Conservation (phyloP, 2,888 invertebrate species). For the Lasioglossum figueresi region DNA sequence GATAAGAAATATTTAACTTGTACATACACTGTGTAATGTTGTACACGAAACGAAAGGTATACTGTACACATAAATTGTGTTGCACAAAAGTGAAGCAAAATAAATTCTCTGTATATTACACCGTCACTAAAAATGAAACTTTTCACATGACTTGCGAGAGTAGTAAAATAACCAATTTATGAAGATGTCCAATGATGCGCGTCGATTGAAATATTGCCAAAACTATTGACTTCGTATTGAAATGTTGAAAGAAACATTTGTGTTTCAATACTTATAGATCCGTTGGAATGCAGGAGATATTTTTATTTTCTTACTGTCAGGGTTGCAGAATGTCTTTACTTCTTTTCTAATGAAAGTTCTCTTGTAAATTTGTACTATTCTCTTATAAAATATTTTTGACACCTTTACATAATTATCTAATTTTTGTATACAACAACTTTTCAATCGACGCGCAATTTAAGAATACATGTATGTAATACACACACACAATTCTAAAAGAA, state of each 20-base stretch:
- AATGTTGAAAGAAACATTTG: neutral
- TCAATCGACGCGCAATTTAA: no score
- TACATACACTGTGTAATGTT: neutral
- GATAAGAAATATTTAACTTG: neutral
- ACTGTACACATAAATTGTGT: no score
- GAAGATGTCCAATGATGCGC: neutral
- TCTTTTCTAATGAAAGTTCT: neutral
- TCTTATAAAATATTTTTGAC: neutral
- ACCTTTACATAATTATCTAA: no score
- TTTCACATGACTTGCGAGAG: neutral
- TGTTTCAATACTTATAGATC: neutral
- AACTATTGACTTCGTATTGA: conserved; percentile 2
- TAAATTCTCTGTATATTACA: neutral
- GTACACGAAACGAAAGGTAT: no score
- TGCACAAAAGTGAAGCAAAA: neutral
- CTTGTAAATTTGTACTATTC: neutral
- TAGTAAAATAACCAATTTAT: neutral
- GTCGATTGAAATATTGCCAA: conserved; percentile 3
- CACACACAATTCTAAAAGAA: neutral
- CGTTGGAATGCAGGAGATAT: neutral
- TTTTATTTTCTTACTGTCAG: neutral
- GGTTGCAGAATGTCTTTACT: neutral
- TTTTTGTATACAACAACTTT: no score
- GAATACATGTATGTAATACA: neutral
- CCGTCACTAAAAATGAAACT: neutral